A percentile compares a stretch with the other conserved stretches of the same genome.
phyloP scores from a whole-genome alignment of 2,888 invertebrate species.

The Apamea epomidion region DNA sequence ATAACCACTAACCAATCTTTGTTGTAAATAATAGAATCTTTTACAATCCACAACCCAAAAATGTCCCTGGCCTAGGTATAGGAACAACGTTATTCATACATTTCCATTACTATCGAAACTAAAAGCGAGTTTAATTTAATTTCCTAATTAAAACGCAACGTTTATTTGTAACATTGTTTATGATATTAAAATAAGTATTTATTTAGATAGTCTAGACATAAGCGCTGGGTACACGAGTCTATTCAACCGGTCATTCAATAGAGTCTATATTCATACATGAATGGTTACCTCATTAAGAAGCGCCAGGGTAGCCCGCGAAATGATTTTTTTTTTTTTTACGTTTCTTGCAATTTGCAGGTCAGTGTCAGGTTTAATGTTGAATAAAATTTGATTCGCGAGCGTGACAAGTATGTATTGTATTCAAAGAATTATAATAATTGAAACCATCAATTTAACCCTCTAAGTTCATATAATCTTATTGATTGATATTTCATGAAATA shows the following conservation, averaged over 20 bases:
- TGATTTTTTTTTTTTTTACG: too few species aligned
- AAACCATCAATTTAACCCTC: too few species aligned
- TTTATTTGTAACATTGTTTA: slow-evolving; percentile 83
- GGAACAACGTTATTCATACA: slow-evolving; percentile 69
- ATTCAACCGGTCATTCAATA: slow-evolving; percentile 1
- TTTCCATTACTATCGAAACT: slow-evolving; percentile 72
- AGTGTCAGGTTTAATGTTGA: too few species aligned
- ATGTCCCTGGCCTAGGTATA: slow-evolving; percentile 54
- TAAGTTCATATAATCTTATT: too few species aligned
- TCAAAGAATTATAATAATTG: too few species aligned
- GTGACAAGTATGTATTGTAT: too few species aligned
- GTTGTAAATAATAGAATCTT: slow-evolving; percentile 52
- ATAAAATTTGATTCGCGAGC: too few species aligned
- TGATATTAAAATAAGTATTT: slow-evolving; percentile 88
- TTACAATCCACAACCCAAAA: slow-evolving; percentile 30
- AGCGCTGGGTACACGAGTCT: slow-evolving; percentile 58
- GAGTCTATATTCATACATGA: background rate
- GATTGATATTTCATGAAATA: too few species aligned
- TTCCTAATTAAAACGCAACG: slow-evolving; percentile 67
- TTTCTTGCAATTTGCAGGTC: too few species aligned
- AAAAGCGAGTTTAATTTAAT: slow-evolving; percentile 67
- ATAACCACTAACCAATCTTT: slow-evolving; percentile 15
- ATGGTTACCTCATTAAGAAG: background rate
- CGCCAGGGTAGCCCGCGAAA: too few species aligned
- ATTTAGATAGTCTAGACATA: slow-evolving; percentile 81